phyloP scores from a whole-genome alignment of 2,797 vertebrate species.

The Cirrhinus mrigala region DNA sequence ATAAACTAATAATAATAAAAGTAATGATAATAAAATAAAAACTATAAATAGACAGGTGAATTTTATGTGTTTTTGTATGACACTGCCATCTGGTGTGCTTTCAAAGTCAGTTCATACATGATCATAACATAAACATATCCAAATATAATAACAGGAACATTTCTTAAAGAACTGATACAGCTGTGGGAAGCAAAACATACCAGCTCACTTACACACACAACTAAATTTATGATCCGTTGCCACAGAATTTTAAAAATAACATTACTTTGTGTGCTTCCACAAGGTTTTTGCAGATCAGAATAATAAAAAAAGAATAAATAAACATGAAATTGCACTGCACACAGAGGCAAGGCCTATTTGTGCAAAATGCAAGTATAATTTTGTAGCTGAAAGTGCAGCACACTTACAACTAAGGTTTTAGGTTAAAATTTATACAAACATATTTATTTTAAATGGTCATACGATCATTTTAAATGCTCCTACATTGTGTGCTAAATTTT shows the following conservation, averaged over 20 bases:
- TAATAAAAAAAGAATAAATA: neutral
- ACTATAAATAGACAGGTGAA: too few relatives aligned
- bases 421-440: too few relatives aligned
- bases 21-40: neutral
- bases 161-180: neutral
- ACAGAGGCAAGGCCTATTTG: neutral
- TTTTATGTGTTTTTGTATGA: slow-evolving; percentile 12
- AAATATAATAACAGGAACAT: neutral
- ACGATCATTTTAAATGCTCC: too few relatives aligned
- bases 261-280: neutral
- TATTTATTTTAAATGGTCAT: too few relatives aligned
- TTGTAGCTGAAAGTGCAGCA: too few relatives aligned
- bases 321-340: neutral
- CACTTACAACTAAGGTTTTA: too few relatives aligned
- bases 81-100: slow-evolving; percentile 76
- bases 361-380: too few relatives aligned
- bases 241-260: neutral
- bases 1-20: neutral
- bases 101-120: slow-evolving; percentile 8
- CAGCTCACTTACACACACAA: neutral
- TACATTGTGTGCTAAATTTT: too few relatives aligned
- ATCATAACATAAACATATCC: neutral
- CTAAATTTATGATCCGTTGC: neutral
- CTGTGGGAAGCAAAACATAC: neutral
- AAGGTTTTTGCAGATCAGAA: neutral